Percentiles rank a stretch among this genome's conserved stretches.
Evolutionary conservation across 64 coral and sea anemone species (phyloP).

Genomic region (Actinia equina): DNA sequence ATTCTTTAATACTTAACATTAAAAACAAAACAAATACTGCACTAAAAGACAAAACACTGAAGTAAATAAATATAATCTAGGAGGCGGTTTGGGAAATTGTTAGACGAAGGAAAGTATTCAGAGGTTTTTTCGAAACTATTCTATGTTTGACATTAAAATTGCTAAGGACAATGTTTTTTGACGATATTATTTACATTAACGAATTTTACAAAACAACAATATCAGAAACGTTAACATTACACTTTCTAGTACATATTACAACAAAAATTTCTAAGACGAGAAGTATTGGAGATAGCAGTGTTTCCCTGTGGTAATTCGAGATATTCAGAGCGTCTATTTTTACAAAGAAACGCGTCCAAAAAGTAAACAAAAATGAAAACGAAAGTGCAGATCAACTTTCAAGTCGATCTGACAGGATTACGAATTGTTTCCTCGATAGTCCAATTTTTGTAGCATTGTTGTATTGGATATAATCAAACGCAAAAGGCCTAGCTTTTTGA

Average conservation of each 20-base stretch:
- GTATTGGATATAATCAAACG: not conserved
- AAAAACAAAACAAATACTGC: not conserved
- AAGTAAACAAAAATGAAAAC: slow-evolving; percentile 6
- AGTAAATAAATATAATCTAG: not conserved
- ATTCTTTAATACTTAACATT: not conserved
- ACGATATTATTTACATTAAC: not conserved
- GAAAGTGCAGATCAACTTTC: slow-evolving; percentile 11
- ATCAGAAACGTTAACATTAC: not conserved
- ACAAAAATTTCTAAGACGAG: not conserved
- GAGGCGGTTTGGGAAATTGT: not conserved
- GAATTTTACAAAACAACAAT: not conserved
- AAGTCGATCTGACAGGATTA: not conserved
- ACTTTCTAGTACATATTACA: not conserved
- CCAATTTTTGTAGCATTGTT: not conserved
- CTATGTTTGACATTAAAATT: not conserved
- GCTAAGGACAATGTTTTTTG: not conserved
- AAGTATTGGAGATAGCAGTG: not conserved
- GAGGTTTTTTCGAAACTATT: not conserved
- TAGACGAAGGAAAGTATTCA: not conserved
- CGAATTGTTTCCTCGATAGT: not conserved
- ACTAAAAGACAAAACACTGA: not conserved
- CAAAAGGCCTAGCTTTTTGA: not conserved
- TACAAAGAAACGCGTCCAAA: not conserved
- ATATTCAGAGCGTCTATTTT: not conserved
- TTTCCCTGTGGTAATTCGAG: no score